Conservation (phyloP, 2,888 invertebrate genomes). For the Blastobasis lacticolella region DNA sequence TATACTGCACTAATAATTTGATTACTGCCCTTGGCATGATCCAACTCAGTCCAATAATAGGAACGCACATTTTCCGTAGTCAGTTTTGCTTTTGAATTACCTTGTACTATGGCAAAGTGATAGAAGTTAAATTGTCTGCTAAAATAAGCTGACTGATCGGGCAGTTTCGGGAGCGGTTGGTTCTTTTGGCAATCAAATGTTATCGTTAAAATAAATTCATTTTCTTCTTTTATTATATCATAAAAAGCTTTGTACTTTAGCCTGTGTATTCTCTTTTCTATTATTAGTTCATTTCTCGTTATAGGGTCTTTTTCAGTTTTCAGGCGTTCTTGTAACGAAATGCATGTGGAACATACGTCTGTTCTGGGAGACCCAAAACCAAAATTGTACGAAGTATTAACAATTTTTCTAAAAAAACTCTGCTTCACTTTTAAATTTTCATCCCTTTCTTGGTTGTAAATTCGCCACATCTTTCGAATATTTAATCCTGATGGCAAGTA, state of each 20-base stretch:
- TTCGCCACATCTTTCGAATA: slow-evolving; percentile 1
- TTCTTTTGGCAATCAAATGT: slow-evolving; percentile 22
- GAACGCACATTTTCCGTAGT: slow-evolving; percentile 10
- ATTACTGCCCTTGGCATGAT: slow-evolving; percentile 9
- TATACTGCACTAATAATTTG: slow-evolving; percentile 13
- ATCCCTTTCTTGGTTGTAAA: background rate
- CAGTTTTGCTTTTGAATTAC: slow-evolving; percentile 22
- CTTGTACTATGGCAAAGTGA: slow-evolving; percentile 29
- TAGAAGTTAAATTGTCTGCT: slow-evolving; percentile 19
- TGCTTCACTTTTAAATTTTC: slow-evolving; percentile 1
- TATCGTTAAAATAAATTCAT: slow-evolving; percentile 12
- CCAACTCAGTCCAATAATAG: slow-evolving; percentile 12
- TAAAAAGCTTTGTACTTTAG: slow-evolving; percentile 18
- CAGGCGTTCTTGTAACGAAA: slow-evolving; percentile 12
- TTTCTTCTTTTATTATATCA: slow-evolving; percentile 13
- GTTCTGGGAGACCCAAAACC: slow-evolving; percentile 15
- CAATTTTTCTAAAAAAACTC: slow-evolving; percentile 9
- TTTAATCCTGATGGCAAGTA: background rate
- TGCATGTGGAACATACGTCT: slow-evolving; percentile 13
- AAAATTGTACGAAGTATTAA: slow-evolving; percentile 12
- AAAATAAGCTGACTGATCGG: slow-evolving; percentile 16
- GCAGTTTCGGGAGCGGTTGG: slow-evolving; percentile 15
- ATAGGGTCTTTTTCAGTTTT: slow-evolving; percentile 13
- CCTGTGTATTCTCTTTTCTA: slow-evolving; percentile 15
- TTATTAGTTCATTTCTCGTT: slow-evolving; percentile 11